phyloP scores from a whole-genome alignment of 2,797 vertebrate species.

The Iguana delicatissima region DNA sequence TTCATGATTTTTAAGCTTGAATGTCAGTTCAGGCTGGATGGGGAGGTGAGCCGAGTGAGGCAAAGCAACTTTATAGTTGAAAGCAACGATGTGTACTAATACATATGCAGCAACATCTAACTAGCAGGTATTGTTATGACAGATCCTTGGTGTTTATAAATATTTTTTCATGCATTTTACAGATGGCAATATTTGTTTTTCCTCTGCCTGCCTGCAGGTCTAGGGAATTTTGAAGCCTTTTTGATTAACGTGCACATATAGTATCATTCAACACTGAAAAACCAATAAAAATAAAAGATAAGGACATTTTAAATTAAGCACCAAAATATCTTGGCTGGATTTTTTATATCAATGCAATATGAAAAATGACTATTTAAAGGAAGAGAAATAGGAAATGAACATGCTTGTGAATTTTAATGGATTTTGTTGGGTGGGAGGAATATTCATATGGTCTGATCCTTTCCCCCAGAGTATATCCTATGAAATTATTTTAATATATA shows the following conservation, averaged over 20 bases:
- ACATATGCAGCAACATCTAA: neutral
- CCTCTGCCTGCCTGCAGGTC: neutral
- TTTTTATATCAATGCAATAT: constrained; percentile 37
- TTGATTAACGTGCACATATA: constrained; percentile 40
- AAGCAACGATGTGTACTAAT: neutral
- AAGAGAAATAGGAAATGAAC: constrained; percentile 15
- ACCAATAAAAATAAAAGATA: constrained; percentile 13
- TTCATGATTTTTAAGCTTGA: no score
- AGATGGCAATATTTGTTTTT: neutral
- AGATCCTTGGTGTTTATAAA: neutral
- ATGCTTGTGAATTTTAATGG: constrained; percentile 21
- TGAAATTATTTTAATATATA: neutral
- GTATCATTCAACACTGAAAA: constrained; percentile 50
- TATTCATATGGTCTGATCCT: neutral
- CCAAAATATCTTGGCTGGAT: constrained; percentile 28
- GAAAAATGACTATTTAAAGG: constrained; percentile 29
- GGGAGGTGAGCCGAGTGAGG: neutral
- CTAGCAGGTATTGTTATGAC: neutral
- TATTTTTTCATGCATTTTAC: neutral
- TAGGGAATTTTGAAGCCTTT: constrained; percentile 16
- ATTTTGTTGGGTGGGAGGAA: constrained; percentile 9
- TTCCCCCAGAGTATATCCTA: neutral
- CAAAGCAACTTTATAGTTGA: neutral
- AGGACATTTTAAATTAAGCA: constrained; percentile 44
- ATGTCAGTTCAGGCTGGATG: neutral